Percentiles rank a stretch among this genome's conserved stretches.
These are phyloP conservation scores for Passer montanus DNA, from an alignment of 2,113 vertebrate species.

Conservation along the genomic window DNA sequence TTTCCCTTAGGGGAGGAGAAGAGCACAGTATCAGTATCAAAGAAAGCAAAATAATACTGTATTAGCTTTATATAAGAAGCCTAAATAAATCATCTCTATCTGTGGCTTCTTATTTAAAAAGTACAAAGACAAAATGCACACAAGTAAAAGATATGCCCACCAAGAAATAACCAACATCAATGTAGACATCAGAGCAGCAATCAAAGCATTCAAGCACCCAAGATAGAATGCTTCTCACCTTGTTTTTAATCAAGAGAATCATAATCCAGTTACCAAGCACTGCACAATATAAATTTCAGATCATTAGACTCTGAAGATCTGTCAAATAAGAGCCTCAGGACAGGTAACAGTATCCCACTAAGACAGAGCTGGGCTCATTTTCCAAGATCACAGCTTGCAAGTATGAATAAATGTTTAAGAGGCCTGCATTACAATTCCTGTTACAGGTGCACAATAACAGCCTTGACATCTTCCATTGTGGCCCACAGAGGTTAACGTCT, in stretches of 20 bases:
- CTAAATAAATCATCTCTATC: neutral
- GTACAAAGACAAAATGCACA: neutral
- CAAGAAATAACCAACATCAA: neutral
- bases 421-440: neutral
- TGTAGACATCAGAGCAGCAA: neutral
- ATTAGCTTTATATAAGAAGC: neutral
- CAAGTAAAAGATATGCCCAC: fast-evolving
- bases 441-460: neutral
- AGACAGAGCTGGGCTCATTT: neutral
- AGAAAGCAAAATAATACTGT: neutral
- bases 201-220: neutral
- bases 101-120: neutral
- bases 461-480: neutral
- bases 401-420: neutral
- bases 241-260: neutral
- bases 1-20: neutral
- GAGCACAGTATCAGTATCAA: neutral
- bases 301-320: neutral
- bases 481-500: neutral
- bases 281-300: neutral
- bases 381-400: neutral
- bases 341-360: neutral
- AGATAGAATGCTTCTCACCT: neutral
- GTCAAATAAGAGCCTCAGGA: neutral
- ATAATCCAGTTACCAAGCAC: neutral